phyloP scores from a whole-genome alignment of 2,888 invertebrate genomes.

The Meiosimyza platycephala region DNA sequence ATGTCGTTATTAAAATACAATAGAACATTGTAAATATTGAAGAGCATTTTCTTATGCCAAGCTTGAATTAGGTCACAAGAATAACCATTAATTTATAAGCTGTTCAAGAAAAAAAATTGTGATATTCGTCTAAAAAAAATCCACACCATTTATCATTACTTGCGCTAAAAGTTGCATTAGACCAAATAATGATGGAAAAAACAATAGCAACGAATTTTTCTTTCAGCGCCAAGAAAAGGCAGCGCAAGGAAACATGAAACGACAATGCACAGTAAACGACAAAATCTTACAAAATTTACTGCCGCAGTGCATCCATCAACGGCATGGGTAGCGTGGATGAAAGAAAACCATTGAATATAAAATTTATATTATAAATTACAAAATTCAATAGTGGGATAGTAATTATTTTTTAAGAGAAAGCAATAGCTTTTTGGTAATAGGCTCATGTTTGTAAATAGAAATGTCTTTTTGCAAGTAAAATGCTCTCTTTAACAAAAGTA shows the following conservation, averaged over 20 bases:
- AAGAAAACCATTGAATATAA: conserved; percentile 33
- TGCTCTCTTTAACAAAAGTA: no score
- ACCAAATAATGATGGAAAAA: no score
- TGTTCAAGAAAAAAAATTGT: conserved; percentile 32
- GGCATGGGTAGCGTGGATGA: conserved; percentile 2
- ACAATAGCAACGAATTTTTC: no score
- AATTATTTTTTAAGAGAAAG: no score
- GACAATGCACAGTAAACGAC: neutral
- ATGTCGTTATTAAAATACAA: no score
- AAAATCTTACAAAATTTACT: conserved; percentile 30
- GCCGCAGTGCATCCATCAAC: conserved; percentile 47
- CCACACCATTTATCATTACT: conserved; percentile 24
- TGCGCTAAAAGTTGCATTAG: neutral
- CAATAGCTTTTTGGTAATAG: no score
- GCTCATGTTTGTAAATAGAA: no score
- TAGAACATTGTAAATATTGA: neutral
- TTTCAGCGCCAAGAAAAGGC: neutral
- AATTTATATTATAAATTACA: no score
- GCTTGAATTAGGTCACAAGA: conserved; percentile 46
- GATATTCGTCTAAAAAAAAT: no score
- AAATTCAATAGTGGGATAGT: conserved; percentile 28
- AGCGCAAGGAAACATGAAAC: neutral
- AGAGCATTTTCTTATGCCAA: neutral
- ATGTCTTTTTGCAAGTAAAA: no score
- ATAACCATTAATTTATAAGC: conserved; percentile 50